Evolutionary conservation across 2,888 invertebrate genomes (phyloP).

Genomic region (Ceratothoa steindachneri): DNA sequence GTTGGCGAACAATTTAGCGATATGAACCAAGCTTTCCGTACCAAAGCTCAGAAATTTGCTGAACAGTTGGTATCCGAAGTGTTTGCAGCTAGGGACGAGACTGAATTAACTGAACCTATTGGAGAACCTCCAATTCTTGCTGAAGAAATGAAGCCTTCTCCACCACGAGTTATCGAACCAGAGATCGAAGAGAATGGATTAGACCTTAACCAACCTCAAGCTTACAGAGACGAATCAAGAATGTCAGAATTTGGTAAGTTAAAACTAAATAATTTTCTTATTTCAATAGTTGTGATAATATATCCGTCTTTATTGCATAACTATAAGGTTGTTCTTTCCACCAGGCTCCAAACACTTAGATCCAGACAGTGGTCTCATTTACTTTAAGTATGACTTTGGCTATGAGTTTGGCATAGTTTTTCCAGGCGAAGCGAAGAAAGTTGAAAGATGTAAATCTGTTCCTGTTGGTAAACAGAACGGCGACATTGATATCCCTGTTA

Average conservation of each 20-base stretch:
- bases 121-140: slow-evolving; percentile 33
- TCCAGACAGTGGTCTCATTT: slow-evolving; percentile 70
- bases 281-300: background rate
- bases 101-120: slow-evolving; percentile 36
- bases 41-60: slow-evolving; percentile 66
- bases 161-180: slow-evolving; percentile 25
- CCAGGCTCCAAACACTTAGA: slow-evolving; percentile 71
- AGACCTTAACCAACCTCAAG: slow-evolving; percentile 56
- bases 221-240: slow-evolving; percentile 67
- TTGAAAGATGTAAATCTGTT: slow-evolving; percentile 47
- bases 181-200: slow-evolving; percentile 7
- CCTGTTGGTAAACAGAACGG: slow-evolving; percentile 49
- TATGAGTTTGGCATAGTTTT: slow-evolving; percentile 71
- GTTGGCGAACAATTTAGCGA: slow-evolving; percentile 64
- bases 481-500: slow-evolving; percentile 65
- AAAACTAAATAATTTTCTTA: background rate
- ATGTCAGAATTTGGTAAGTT: slow-evolving; percentile 67
- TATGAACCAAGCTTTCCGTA: slow-evolving; percentile 65
- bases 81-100: slow-evolving; percentile 38
- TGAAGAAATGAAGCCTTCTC: slow-evolving; percentile 3
- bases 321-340: no score
- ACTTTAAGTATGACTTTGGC: slow-evolving; percentile 77
- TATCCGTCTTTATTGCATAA: no score
- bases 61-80: slow-evolving; percentile 64
- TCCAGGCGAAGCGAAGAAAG: slow-evolving; percentile 57